Base-by-base conservation (phyloP, 2,797 vertebrate genomes). In the Pseudochromis fuscus region DNA sequence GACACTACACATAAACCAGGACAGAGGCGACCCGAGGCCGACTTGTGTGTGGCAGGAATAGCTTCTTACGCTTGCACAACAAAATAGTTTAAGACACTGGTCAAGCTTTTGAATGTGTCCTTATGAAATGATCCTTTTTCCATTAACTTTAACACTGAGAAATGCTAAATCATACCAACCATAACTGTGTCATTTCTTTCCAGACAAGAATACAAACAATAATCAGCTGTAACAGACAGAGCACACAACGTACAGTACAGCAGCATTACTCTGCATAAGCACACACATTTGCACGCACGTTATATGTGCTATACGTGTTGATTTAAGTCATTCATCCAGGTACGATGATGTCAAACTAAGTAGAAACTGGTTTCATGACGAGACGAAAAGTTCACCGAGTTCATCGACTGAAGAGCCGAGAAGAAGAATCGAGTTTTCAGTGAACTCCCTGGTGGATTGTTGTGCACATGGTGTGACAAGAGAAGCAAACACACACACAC, bases 351-450 rank as follows among this genome's bases (percentile, higher is more conserved):
- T 42, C 24, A 60, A 60, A 77, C 45, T 15, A 15, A 35, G 19
- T n/a, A n/a, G 18, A 30, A 72, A 49, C 30, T 16, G 40, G 42
- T 37, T 51, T 52, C 24, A n/a, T 12, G 9, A 40, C 23, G 18
- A 74, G 56, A 49, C 11, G 7, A 35, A n/a, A 53, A 72, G 81
- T 79, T 83, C 68, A 76, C 2, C 0, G 51, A 71, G 83, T 83
- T 82, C 75, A 69, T 59, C 46, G 30, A 15, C 50, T 13, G 25
- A 23, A 37, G 37, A 61, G 46, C 66, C 23, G 51, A 37, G 45
- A 51, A 63, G 53, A 64, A 61, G 53, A 0, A 3, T n/a, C n/a
- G 23, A 50, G 63, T 71, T 55, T 42, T 73, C 50, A 52, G 16
- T 44, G 72, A 72, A 37, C 25, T n/a, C 28, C 48, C 19, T n/a